phyloP scores from a whole-genome alignment of 1,140 invertebrate genomes.

The Drosophila watanabei region DNA sequence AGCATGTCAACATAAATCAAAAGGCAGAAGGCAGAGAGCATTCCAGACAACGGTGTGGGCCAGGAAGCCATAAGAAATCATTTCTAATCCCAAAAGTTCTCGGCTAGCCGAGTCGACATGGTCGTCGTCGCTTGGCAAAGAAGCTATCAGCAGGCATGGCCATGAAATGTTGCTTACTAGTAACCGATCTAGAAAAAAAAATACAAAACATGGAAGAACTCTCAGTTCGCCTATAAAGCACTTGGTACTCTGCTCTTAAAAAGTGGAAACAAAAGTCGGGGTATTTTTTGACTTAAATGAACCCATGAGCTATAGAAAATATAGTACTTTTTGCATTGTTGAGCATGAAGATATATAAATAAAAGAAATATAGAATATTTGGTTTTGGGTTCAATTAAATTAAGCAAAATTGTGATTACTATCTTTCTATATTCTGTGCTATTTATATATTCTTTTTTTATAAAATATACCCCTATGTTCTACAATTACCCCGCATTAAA shows the following conservation, averaged over 20 bases:
- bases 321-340: neutral
- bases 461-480: too few relatives aligned
- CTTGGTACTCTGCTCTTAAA: neutral
- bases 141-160: constrained; percentile 67
- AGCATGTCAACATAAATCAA: constrained; percentile 85
- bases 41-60: constrained; percentile 31
- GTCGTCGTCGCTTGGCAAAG: constrained; percentile 34
- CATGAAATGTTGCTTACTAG: constrained; percentile 59
- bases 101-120: constrained; percentile 44
- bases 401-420: neutral
- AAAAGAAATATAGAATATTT: neutral
- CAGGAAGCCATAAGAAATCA: constrained; percentile 76
- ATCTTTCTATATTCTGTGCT: too few relatives aligned
- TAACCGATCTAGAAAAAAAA: constrained; percentile 50
- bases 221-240: constrained; percentile 1
- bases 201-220: neutral
- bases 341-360: neutral
- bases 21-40: constrained; percentile 65
- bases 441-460: too few relatives aligned
- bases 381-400: neutral
- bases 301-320: neutral
- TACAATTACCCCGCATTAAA: neutral
- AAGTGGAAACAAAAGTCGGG: neutral
- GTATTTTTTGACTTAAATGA: neutral
- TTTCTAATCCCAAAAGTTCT: constrained; percentile 81